phyloP scores from a whole-genome alignment of 1,140 invertebrate genomes.

The Drosophila kurseongensis region DNA sequence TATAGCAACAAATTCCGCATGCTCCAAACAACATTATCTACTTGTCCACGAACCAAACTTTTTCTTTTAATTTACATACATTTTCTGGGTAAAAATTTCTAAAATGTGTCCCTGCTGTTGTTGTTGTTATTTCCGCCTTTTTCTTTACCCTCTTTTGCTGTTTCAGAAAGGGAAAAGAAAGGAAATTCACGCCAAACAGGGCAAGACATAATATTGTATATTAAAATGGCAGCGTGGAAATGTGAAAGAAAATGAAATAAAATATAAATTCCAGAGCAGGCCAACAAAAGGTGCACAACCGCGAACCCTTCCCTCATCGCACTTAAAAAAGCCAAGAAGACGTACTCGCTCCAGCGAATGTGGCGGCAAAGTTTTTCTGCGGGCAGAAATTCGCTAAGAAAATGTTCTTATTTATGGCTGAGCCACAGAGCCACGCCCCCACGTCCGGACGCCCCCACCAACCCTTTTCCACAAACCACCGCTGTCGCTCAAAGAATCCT shows the following conservation, averaged over 20 bases:
- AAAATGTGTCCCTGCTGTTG: constrained; percentile 29
- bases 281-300: constrained; percentile 60
- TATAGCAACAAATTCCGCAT: constrained; percentile 1
- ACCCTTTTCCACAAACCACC: neutral
- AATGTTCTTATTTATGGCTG: constrained; percentile 66
- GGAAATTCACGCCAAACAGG: constrained; percentile 18
- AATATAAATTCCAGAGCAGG: constrained; percentile 46
- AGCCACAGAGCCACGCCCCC: constrained; percentile 23
- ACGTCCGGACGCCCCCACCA: neutral
- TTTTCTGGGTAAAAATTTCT: constrained; percentile 57
- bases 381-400: constrained; percentile 44
- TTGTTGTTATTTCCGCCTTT: constrained; percentile 2
- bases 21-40: constrained; percentile 19
- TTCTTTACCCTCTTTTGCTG: neutral
- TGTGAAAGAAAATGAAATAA: constrained; percentile 49
- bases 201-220: constrained; percentile 46
- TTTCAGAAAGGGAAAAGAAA: constrained; percentile 6
- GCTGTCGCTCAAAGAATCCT: constrained; percentile 34
- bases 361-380: constrained; percentile 43
- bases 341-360: constrained; percentile 36
- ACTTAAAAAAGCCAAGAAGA: constrained; percentile 5
- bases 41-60: constrained; percentile 22
- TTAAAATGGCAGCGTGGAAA: constrained; percentile 55
- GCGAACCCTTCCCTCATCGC: neutral
- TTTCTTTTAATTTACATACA: constrained; percentile 66